Evolutionary conservation across 2,113 vertebrate species (phyloP), one percentile per base, ranked within the genome.

Genomic region (Grammomys surdaster): DNA sequence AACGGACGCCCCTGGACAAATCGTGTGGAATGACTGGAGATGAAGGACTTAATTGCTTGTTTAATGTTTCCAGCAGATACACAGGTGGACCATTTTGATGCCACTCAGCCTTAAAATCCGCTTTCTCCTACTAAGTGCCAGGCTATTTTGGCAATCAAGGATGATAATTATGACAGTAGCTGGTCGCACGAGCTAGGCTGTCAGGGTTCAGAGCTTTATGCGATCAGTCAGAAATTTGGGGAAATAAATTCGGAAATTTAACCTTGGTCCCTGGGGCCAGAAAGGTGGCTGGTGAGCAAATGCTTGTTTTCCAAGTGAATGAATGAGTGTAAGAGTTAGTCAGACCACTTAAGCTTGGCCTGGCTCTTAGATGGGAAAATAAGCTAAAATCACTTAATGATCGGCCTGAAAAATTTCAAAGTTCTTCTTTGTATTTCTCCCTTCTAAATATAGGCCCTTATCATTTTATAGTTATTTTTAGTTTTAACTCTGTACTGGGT

Each of bases 41-140:
- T 95, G 91, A 94, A 90, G 70, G 20, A 36, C 51, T 95, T 95
- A 96, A 96, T 94, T 93, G 93, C 91, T 96, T 96, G 93, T 93
- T 94, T 96, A 96, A 96, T 89, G 87, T 88, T 94, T 96, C 69
- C 40, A 80, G 0, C 77, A 96, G 89, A 87, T 82, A 91, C 46
- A 93, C 80, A 93, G 65, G 93, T 92, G 92, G 75, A 92, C 91
- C 73, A 88, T 24, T 85, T 72, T 93, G 70, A 91, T 96, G 69
- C 75, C 76, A 31, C 84, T 96, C 89, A 96, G 70, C 81, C 73
- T 98, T 97, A 96, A 96, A 97, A 96, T 89, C 75, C 58, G 81
- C 77, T 91, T 89, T 96, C 36, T 89, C 69, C 82, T 85, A 72
- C 78, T 84, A 96, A 87, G 46, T 93, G 54, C 63, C 82, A 86